Base-by-base conservation (phyloP, 1,140 invertebrate species). In the Antheraea mylitta region DNA sequence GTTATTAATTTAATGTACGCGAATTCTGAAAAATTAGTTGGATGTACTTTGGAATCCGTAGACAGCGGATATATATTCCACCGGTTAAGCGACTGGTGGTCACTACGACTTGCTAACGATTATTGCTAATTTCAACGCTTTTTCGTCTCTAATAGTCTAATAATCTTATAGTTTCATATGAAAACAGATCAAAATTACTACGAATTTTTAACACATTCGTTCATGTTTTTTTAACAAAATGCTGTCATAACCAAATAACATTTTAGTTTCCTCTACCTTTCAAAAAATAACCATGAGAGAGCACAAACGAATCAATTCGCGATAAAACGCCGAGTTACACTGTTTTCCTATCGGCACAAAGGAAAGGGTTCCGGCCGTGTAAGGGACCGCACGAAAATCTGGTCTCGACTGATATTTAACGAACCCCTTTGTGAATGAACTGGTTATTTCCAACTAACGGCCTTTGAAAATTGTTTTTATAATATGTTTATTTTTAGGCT, bases 311-410 rank as follows among this genome's bases (percentile, higher is more conserved):
- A 53, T 53, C 45, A 53, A 53, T 53, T 53, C 45, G 16, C 16
- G 45, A 53, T 53, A 53, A 53, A 53, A 16, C 45, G 45, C 45
- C 45, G 11, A 16, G 11, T 53, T 16, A 53, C 16, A 53, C 45
- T 53, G 45, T 53, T 53, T 53, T 53, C 45, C 45, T 53, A 53
- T 53, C 45, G 45, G 45, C 45, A 53, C 45, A 53, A 53, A 53
- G 45, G 45, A 53, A 53, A 53, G 45, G 45, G 45, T 53, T 53
- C 11, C 45, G 45, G 16, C 9, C 45, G 11, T 53, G 45, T 13
- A 16, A 53, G 45, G 45, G 45, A 53, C 45, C 45, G 45, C 45
- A n/a, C 45, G 45, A 53, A 53, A 53, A 53, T 53, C 45, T 53
- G 45, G 45, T n/a, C 45, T 53, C 45, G 16, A 13, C 45, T 13